Evolutionary conservation across 1,140 invertebrate genomes (phyloP), one percentile per base, ranked within the genome.

Genomic region (Trinorchestia longiramus): DNA sequence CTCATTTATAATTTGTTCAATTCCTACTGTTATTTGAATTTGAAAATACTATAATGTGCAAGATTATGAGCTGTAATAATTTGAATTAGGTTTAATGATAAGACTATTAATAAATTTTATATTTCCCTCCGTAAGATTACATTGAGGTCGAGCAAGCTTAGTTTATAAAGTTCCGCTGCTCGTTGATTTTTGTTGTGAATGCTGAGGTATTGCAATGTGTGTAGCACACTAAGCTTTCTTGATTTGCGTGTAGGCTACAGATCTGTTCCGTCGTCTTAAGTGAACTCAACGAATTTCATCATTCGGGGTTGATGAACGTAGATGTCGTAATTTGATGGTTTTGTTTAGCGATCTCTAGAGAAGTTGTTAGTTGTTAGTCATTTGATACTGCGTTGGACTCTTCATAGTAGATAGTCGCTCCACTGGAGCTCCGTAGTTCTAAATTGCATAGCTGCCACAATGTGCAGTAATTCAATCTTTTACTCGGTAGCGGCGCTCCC

Each of bases 361-460:
- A 43, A 90, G 88, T 90, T 90, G 88, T 90, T 90, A 90, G 88
- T 87, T 43, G 41, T 42, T 90, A 42, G 88, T 43, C 43, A 15
- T 90, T 90, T 90, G 88, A 90, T 90, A 90, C 88, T 90, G 15
- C 23, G 43, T 43, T 43, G 43, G 88, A 43, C 43, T 90, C 43
- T 36, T 42, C 41, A 90, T 4, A 42, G 88, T 42, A 15, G 36
- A 28, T 90, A 90, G 88, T 77, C 88, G 41, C 41, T 87, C 36
- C 41, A 8, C 36, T 41, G 41, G 41, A 87, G 87, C 41, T 87
- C 87, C 40, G 41, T 41, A 53, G 47, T 53, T 53, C 62, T 77
- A 28, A 23, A 77, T 77, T 77, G 36, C 28, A 23, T 15, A 77
- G 62, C 62, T 77, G 62, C 15, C 15, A 36, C 11, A 28, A 3